Conservation (phyloP, 2,888 invertebrate species). For the Polyommatus icarus region DNA sequence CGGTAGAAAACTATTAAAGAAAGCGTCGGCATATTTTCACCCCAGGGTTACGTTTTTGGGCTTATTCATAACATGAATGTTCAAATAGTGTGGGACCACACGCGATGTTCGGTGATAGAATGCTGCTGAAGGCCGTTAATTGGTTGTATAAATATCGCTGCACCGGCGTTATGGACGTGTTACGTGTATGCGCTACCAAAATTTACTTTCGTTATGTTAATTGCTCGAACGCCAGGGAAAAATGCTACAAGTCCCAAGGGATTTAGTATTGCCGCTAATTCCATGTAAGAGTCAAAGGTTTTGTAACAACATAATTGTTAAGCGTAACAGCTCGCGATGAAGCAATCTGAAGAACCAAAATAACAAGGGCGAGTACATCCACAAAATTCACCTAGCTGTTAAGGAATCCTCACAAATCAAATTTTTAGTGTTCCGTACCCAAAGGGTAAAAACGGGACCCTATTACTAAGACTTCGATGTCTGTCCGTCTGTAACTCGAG, state of each 20-base stretch:
- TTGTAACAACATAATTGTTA: background rate
- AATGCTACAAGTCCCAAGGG: background rate
- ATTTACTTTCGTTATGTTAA: slow-evolving; percentile 18
- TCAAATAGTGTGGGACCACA: background rate
- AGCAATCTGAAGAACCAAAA: background rate
- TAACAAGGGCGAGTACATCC: background rate
- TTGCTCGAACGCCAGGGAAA: background rate
- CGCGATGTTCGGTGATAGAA: slow-evolving; percentile 10
- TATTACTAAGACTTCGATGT: too few species aligned
- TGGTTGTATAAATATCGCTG: slow-evolving; percentile 16
- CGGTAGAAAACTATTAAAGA: background rate
- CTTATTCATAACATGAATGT: background rate
- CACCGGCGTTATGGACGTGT: slow-evolving; percentile 6
- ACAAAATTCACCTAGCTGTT: background rate
- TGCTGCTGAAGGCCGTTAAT: slow-evolving; percentile 12
- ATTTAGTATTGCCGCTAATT: background rate
- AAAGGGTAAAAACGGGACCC: too few species aligned
- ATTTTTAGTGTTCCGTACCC: too few species aligned
- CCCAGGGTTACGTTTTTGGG: slow-evolving; percentile 24
- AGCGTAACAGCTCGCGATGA: background rate
- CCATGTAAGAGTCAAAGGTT: background rate
- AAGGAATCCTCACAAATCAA: background rate
- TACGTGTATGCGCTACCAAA: slow-evolving; percentile 10
- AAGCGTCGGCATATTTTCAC: background rate
- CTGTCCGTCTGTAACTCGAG: too few species aligned